Conservation (phyloP, 2,797 vertebrate genomes). For the Vultur gryphus region DNA sequence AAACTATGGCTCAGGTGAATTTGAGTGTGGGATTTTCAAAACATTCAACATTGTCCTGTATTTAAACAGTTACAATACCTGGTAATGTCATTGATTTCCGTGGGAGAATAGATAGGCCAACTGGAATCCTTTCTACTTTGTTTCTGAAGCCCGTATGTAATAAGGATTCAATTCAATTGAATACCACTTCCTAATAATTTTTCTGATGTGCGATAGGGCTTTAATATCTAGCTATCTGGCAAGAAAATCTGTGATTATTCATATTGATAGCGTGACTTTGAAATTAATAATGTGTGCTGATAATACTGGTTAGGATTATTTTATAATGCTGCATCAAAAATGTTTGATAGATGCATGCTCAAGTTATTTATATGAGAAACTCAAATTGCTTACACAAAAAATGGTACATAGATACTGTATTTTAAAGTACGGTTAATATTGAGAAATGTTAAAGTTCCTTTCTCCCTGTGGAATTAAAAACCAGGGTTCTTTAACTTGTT, state of each 20-base stretch:
- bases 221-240: background rate
- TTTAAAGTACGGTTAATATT: background rate
- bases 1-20: background rate
- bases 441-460: slow-evolving; percentile 74
- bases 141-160: background rate
- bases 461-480: slow-evolving; percentile 68
- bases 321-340: background rate
- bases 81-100: background rate
- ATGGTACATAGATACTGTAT: background rate
- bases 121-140: background rate
- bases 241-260: background rate
- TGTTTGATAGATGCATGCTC: background rate
- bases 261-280: background rate
- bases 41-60: background rate
- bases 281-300: background rate
- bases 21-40: background rate
- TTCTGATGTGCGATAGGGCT: background rate
- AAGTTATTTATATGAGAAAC: background rate
- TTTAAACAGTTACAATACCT: background rate
- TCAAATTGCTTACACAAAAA: background rate
- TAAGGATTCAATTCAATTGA: background rate
- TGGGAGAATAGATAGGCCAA: background rate
- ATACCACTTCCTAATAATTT: background rate
- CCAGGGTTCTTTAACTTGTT: slow-evolving; percentile 70
- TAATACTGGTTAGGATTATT: background rate